Conservation (phyloP, 2,113 vertebrate species). For the Eidolon helvum region DNA sequence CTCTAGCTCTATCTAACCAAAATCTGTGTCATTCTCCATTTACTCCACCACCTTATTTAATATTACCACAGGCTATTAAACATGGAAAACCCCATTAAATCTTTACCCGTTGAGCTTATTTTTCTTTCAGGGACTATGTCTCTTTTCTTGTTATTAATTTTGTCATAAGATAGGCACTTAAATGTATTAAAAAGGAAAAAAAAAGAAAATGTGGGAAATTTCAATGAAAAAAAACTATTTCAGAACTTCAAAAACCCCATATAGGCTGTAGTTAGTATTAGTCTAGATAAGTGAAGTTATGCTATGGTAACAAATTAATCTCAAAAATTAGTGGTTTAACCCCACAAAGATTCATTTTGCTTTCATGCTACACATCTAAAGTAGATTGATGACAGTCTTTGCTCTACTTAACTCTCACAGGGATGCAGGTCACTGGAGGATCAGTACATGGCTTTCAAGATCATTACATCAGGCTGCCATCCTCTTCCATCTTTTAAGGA, state of each 20-base stretch:
- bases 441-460: neutral
- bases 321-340: neutral
- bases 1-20: neutral
- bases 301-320: neutral
- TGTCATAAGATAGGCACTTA: neutral
- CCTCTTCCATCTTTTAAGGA: neutral
- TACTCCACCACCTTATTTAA: neutral
- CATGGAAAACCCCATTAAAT: neutral
- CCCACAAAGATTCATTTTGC: neutral
- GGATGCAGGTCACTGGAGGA: accelerated
- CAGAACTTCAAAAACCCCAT: neutral
- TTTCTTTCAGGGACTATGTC: neutral
- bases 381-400: neutral
- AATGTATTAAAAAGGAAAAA: neutral
- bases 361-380: neutral
- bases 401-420: neutral
- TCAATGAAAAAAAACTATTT: neutral
- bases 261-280: no score
- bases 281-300: neutral
- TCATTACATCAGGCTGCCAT: neutral
- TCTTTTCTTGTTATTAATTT: neutral
- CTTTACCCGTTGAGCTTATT: neutral
- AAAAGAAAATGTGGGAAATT: neutral
- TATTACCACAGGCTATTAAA: neutral
- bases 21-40: neutral